Conservation (phyloP, 2,113 vertebrate species). For the Micromys minutus region DNA sequence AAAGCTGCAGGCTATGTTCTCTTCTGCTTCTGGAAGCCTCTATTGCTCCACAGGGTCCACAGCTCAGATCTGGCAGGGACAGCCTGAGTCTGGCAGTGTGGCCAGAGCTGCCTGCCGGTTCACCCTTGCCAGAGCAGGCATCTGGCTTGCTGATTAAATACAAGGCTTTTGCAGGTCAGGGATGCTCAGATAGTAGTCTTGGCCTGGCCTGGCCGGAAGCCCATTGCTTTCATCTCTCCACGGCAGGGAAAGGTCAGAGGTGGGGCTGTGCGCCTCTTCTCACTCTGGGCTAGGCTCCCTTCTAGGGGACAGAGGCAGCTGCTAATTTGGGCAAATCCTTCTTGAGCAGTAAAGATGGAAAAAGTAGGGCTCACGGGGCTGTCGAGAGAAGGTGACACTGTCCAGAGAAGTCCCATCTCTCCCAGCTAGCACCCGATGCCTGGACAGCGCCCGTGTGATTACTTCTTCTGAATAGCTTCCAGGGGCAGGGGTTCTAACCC, state of each 20-base stretch:
- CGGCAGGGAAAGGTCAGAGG: background rate
- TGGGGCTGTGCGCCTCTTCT: background rate
- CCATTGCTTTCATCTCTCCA: background rate
- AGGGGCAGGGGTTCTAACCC: background rate
- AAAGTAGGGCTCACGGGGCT: background rate
- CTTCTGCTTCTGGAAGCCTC: background rate
- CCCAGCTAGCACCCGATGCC: background rate
- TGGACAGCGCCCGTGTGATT: too few species aligned
- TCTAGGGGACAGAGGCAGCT: background rate
- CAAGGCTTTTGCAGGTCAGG: background rate
- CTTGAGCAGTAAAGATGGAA: background rate
- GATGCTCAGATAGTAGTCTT: background rate
- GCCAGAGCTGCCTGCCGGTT: background rate
- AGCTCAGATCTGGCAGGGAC: background rate
- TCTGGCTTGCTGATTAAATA: background rate
- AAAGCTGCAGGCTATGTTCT: background rate
- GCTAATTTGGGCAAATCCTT: background rate
- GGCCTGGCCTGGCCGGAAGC: background rate
- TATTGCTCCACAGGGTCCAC: background rate
- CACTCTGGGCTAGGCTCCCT: background rate
- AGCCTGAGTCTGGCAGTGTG: background rate
- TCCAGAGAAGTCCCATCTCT: background rate
- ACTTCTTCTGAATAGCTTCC: background rate
- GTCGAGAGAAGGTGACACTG: background rate
- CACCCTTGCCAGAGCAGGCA: background rate